These are phyloP conservation scores for Elysia chlorotica DNA, from an alignment of 1,140 invertebrate genomes.

Conservation along the genomic window DNA sequence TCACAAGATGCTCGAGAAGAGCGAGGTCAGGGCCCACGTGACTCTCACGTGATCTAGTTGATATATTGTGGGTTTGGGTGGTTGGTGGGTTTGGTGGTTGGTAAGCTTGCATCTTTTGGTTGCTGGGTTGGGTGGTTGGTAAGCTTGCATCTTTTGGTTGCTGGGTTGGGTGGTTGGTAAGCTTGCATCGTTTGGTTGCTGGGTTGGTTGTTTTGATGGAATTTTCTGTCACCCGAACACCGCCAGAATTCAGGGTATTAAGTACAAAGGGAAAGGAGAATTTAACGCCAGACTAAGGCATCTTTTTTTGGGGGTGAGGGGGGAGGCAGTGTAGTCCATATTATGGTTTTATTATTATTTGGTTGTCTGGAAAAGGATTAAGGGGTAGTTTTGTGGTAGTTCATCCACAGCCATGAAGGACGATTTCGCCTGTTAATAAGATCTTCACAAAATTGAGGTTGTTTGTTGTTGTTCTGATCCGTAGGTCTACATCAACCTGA, in stretches of 20 bases:
- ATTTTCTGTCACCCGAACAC: too few relatives aligned
- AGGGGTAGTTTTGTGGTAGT: not conserved
- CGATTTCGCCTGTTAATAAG: not conserved
- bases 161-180: not conserved
- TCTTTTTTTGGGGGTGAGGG: too few relatives aligned
- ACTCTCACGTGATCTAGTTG: not conserved
- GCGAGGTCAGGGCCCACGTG: constrained; percentile 34
- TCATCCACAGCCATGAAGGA: not conserved
- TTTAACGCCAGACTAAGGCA: too few relatives aligned
- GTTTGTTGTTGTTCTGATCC: not conserved
- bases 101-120: not conserved
- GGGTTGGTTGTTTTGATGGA: too few relatives aligned
- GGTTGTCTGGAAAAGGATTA: not conserved
- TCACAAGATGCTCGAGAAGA: constrained; percentile 50
- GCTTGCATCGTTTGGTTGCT: not conserved
- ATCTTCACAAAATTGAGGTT: not conserved
- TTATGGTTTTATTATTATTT: not conserved
- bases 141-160: not conserved
- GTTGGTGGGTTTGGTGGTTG: not conserved
- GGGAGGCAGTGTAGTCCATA: not conserved
- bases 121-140: not conserved
- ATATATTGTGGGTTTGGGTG: not conserved
- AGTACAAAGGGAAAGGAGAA: too few relatives aligned
- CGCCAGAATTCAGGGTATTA: too few relatives aligned
- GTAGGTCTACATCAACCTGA: constrained; percentile 48